A percentile compares a stretch with the other conserved stretches of the same genome.
Conservation (phyloP, 2,888 invertebrate genomes). For the Coecobrya sp. region DNA sequence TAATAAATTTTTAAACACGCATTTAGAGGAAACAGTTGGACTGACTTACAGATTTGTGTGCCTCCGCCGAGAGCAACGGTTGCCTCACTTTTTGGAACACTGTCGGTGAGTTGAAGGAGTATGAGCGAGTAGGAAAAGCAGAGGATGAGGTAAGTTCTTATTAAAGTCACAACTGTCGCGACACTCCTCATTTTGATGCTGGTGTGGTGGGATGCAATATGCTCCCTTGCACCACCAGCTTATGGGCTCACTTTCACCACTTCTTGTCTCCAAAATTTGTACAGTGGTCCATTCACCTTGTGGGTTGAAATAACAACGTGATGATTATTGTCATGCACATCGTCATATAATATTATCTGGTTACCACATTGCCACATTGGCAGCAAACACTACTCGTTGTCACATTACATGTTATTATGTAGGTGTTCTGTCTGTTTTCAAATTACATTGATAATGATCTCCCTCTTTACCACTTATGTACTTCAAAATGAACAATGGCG, state of each 20-base stretch:
- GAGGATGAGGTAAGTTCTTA: constrained; percentile 78
- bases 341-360: constrained; percentile 13
- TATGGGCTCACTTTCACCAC: neutral
- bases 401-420: neutral
- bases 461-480: neutral
- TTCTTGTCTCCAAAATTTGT: neutral
- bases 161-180: constrained; percentile 77
- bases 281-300: constrained; percentile 61
- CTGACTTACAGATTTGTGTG: constrained; percentile 77
- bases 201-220: constrained; percentile 33
- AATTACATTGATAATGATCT: neutral
- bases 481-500: neutral
- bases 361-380: neutral
- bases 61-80: constrained; percentile 57
- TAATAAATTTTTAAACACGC: constrained; percentile 12
- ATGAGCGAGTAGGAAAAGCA: constrained; percentile 71
- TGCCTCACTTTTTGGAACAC: constrained; percentile 73
- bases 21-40: constrained; percentile 37
- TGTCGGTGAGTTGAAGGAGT: constrained; percentile 66
- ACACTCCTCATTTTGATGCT: constrained; percentile 73
- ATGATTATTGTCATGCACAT: constrained; percentile 8
- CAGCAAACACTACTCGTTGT: neutral
- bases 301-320: constrained; percentile 13
- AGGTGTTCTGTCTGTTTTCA: neutral
- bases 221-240: constrained; percentile 13